Conservation (phyloP, 2,113 vertebrate species). For the Oryzias melastigma region DNA sequence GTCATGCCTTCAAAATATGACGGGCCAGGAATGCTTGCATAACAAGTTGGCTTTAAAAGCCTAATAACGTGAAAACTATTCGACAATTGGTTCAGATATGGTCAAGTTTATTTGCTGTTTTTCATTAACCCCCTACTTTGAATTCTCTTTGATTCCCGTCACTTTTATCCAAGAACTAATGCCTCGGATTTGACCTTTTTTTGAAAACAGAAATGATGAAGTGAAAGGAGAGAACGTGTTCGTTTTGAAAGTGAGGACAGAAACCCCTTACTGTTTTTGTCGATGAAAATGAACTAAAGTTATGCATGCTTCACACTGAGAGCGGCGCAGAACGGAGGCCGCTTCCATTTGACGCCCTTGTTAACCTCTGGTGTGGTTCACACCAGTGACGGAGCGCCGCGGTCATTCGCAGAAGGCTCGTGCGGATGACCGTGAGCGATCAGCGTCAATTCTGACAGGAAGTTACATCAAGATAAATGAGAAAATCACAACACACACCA, state of each 20-base stretch:
- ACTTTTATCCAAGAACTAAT: not conserved
- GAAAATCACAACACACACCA: too few species aligned
- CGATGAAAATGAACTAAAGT: too few species aligned
- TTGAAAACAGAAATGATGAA: too few species aligned
- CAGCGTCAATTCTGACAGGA: too few species aligned
- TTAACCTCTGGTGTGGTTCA: too few species aligned
- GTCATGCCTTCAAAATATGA: slow-evolving; percentile 17
- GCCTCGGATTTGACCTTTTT: too few species aligned
- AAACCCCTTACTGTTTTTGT: too few species aligned
- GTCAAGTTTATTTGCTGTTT: not conserved
- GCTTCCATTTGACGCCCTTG: not conserved
- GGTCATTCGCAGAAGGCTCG: not conserved
- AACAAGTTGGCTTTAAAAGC: slow-evolving; percentile 12
- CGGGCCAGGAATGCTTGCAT: slow-evolving; percentile 14
- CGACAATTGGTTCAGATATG: not conserved
- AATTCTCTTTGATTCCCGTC: not conserved
- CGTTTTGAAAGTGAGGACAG: too few species aligned
- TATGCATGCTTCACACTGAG: too few species aligned
- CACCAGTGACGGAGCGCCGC: not conserved
- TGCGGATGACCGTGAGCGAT: too few species aligned
- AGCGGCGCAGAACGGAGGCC: not conserved
- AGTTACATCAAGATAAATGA: too few species aligned
- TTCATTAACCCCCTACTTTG: not conserved
- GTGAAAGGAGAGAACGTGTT: too few species aligned
- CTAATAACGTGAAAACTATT: slow-evolving; percentile 4